Conservation (phyloP, 2,797 vertebrate genomes). For the Myioborus melanocephalus region DNA sequence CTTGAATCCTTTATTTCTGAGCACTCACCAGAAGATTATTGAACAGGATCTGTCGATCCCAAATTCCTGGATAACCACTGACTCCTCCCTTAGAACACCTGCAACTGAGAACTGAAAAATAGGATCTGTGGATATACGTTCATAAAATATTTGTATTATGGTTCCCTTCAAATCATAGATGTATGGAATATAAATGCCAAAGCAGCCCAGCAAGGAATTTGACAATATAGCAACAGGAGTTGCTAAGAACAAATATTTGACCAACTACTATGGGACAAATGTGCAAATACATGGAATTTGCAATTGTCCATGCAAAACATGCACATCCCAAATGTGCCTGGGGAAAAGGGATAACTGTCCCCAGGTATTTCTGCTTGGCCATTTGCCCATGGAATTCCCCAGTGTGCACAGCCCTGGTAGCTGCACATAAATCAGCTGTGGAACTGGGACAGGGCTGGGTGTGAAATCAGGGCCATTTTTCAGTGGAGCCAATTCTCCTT, state of each 20-base stretch:
- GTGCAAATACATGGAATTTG: background rate
- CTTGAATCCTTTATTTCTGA: background rate
- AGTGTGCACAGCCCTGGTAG: background rate
- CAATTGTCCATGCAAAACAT: background rate
- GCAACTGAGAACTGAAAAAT: background rate
- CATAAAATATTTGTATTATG: background rate
- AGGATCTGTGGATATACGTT: background rate
- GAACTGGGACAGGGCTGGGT: background rate
- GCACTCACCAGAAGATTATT: background rate
- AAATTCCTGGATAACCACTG: background rate
- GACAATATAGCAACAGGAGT: background rate
- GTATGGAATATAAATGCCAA: background rate
- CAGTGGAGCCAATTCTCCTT: conserved; percentile 7
- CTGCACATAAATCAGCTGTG: conserved; percentile 2
- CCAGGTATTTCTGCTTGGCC: background rate
- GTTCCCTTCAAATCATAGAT: background rate
- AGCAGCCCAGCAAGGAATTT: background rate
- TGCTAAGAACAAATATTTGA: conserved; percentile 10
- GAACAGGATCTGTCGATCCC: background rate
- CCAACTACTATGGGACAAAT: background rate
- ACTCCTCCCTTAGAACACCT: background rate
- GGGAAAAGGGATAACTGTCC: background rate
- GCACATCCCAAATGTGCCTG: background rate
- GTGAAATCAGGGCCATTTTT: conserved; percentile 31
- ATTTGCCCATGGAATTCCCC: background rate